Percentiles rank a stretch among this genome's conserved stretches.
Conservation (phyloP, 1,140 invertebrate genomes). For the Chironomus striatipennis region DNA sequence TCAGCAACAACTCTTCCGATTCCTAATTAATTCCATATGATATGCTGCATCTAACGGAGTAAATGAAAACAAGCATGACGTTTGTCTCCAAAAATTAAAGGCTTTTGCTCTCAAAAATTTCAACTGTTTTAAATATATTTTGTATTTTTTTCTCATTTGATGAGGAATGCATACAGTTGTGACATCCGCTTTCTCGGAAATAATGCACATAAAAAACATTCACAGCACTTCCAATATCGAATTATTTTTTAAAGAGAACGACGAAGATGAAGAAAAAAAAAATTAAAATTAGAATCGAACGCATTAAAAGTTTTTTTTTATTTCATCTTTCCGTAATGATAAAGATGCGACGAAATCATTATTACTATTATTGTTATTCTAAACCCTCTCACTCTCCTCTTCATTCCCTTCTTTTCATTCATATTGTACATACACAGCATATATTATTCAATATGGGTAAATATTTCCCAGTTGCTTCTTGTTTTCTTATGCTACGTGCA, state of each 20-base stretch:
- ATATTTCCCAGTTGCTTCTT: neutral
- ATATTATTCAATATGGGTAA: neutral
- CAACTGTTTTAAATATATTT: slow-evolving; percentile 5
- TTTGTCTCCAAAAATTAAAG: no score
- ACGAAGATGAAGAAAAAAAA: neutral
- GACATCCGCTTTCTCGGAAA: slow-evolving; percentile 23
- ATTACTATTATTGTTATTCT: neutral
- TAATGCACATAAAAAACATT: neutral
- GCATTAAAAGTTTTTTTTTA: neutral
- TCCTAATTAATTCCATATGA: no score
- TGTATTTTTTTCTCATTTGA: neutral
- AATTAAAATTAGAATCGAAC: slow-evolving; percentile 11
- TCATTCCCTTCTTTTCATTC: neutral
- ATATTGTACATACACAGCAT: neutral
- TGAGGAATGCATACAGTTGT: neutral
- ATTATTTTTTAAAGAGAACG: neutral
- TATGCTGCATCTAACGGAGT: no score
- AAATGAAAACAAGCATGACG: no score
- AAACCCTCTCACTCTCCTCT: slow-evolving; percentile 2
- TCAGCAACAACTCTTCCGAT: no score
- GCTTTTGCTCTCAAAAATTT: neutral
- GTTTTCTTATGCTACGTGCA: slow-evolving; percentile 8
- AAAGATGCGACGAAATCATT: slow-evolving; percentile 22
- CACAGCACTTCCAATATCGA: neutral
- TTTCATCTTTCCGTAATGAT: slow-evolving; percentile 9